Percentiles rank a stretch among this genome's conserved stretches.
Evolutionary conservation across 2,113 vertebrate species (phyloP).

Genomic region (Orycteropus afer): DNA sequence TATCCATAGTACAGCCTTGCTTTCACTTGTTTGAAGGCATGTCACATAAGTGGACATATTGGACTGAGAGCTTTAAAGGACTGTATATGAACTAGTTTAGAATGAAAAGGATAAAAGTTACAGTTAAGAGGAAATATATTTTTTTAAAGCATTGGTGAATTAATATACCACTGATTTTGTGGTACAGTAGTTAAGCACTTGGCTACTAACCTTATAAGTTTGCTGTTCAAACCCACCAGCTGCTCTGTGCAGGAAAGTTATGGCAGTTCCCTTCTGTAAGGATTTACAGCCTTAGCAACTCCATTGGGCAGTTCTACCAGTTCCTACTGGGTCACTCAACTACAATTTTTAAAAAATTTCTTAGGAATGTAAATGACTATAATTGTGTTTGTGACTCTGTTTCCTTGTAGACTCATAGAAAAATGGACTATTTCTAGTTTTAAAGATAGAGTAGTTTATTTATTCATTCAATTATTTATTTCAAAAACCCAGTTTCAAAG

Average conservation of each 20-base stretch:
- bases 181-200: too few relatives aligned
- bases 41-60: neutral
- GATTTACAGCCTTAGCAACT: too few relatives aligned
- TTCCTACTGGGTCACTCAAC: too few relatives aligned
- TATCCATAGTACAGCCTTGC: neutral
- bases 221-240: too few relatives aligned
- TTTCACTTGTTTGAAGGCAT: neutral
- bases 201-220: too few relatives aligned
- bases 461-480: conserved; percentile 4
- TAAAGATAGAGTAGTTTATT: neutral
- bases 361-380: neutral
- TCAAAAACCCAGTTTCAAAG: neutral
- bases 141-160: neutral
- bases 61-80: neutral
- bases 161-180: neutral
- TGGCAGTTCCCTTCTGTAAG: too few relatives aligned
- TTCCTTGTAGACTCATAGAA: neutral
- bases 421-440: neutral
- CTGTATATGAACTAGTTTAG: neutral
- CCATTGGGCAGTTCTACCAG: too few relatives aligned
- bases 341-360: too few relatives aligned
- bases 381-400: neutral
- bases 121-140: neutral
- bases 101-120: neutral
- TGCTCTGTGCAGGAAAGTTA: too few relatives aligned